Evolutionary conservation across 2,888 invertebrate genomes (phyloP), one percentile per base, ranked within the genome.

Genomic region (Amaurobius ferox): DNA sequence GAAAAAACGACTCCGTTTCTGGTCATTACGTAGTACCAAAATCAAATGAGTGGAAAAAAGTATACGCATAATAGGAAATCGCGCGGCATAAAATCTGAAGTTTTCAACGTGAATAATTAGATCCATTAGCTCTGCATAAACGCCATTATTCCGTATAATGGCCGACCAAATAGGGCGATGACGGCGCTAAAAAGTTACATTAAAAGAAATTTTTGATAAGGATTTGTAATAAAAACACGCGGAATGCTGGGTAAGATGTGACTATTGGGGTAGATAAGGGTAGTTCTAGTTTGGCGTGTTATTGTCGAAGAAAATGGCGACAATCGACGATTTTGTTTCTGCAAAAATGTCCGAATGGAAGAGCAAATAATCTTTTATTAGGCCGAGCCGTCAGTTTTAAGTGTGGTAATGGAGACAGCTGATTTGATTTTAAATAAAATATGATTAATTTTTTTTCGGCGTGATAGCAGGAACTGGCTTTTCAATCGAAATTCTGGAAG

Each of bases 171-270:
- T 55, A 55, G 55, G 55, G 23, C 19, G 55, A 23, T 55, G 55
- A 55, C 55, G 55, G 23, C 23, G 55, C 55, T 55, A 55, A 55
- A 55, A 55, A 55, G 55, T 55, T 23, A 55, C 23, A 55, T 55
- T 55, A 55, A 55, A 55, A 55, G 55, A 55, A 55, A 55, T 55
- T 55, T 23, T 55, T 55, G 55, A 55, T 55, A 55, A 55, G 55
- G 23, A 55, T 55, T 55, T 23, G 55, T 55, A 55, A 55, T 55
- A 55, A 55, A 55, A 55, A 55, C 55, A 55, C 55, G 55, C 23
- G 16, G 16, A 55, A 55, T 55, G 55, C 23, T 55, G 55, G 55
- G 23, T 1, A 16, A 55, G 55, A 55, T 55, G 55, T 55, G 55
- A 6, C 55, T 55, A 55, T 55, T 23, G 55, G 23, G 23, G 23